Evolutionary conservation across 2,113 vertebrate species (phyloP).

Genomic region (Burhinus bistriatus): DNA sequence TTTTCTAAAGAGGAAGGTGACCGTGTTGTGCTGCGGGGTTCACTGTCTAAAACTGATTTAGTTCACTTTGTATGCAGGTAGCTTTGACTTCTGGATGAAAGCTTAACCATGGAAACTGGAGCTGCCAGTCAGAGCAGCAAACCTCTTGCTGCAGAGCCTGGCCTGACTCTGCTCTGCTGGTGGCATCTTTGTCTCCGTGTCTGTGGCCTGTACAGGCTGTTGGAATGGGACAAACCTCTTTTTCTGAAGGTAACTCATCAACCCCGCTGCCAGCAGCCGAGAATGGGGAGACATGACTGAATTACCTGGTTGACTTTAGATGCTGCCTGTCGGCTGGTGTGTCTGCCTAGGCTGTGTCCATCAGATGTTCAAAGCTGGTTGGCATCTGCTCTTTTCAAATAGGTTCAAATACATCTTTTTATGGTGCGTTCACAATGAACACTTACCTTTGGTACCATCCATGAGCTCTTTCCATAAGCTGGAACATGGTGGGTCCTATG

Average conservation of each 20-base stretch:
- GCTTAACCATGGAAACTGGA: background rate
- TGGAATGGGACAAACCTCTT: background rate
- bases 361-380: background rate
- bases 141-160: background rate
- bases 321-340: background rate
- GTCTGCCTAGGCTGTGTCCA: background rate
- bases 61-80: background rate
- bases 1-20: background rate
- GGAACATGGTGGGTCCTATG: background rate
- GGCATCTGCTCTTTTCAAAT: background rate
- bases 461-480: background rate
- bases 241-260: background rate
- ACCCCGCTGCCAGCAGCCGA: background rate
- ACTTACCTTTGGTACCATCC: background rate
- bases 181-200: background rate
- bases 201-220: background rate
- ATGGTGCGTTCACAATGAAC: background rate
- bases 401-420: background rate
- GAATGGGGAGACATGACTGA: background rate
- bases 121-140: background rate
- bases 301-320: background rate
- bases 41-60: background rate
- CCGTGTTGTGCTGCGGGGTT: background rate
- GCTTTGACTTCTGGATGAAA: background rate
- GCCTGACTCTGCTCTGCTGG: background rate